Base-by-base conservation (phyloP, 2,113 vertebrate genomes). In the Erinaceus europaeus region DNA sequence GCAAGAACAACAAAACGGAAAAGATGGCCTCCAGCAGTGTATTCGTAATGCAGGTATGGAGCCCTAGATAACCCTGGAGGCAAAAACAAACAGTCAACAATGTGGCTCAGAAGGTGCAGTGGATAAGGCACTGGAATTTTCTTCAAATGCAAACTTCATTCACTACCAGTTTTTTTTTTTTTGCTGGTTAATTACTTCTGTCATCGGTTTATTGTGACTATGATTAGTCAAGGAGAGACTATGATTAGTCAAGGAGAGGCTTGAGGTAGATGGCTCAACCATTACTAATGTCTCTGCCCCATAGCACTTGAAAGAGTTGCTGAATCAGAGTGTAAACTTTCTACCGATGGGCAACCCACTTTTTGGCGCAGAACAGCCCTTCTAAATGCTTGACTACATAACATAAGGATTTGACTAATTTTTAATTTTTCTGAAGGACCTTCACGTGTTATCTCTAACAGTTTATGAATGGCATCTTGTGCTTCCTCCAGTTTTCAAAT, bases 141-240 rank as follows among this genome's bases (percentile, higher is more conserved):
- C 80, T 84, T 90, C 88, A 84, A 90, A 88, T 34, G 48, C 65
- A 3, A 71, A n/a, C 67, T 85, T 81, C 73, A 42, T 57, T 86
- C 53, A 38, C 48, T 50, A 14, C 44, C 83, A 23, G 48, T 17
- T 11, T 59, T 90, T 91, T 18, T n/a, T n/a, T 55, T 55, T 65
- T 74, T 36, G 32, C 29, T 48, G n/a, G 76, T 68, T 72, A 3
- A 23, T 5, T 65, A 65, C 36, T 75, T 69, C 67, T 52, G 0
- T 65, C 82, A 71, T 18, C 64, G 71, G 42, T 65, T 90, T 53
- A 32, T 57, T 44, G 46, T 46, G 29, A 27, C 9, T 20, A 3
- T 4, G n/a, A 50, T 61, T 61, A 32, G n/a, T 50, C 50, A 52
- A 64, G 77, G 34, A 72, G 76, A 72, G 21, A 57, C 42, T 59